Evolutionary conservation across 2,888 invertebrate species (phyloP), one percentile per base, ranked within the genome.

Genomic region (Hirtodrosophila histrioides): DNA sequence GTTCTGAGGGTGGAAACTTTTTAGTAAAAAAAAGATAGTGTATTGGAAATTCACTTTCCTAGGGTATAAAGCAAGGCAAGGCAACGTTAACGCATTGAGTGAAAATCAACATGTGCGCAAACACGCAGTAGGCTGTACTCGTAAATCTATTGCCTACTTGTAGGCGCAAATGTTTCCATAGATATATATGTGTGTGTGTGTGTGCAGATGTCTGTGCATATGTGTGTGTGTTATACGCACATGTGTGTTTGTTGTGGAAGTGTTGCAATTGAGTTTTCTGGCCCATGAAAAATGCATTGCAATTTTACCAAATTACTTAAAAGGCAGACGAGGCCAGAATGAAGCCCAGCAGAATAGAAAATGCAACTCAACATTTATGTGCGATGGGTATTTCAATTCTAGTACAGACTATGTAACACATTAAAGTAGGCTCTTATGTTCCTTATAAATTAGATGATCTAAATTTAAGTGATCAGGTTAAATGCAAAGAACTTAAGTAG

Each of bases 141-240:
- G 39, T 54, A 76, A 73, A 69, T 83, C 62, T 78, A 78, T 78
- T 82, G 78, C 79, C 75, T 69, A 78, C 82, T 81, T 73, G 73
- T 68, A 78, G 86, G 86, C 68, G 68, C 75, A 85, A 75, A 61
- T 69, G 61, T 53, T 65, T 56, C 62, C n/a, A 36, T 17, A 17
- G 6, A 11, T 17, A 37, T 17, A 31, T 51, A 45, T 8, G 2
- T 17, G 17, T 37, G 36, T 17, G 37, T 43, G 4, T 3, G 3
- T 9, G 11, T 7, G 17, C 23, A n/a, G 3, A 12, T 33, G 40
- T 17, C 2, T 11, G n/a, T 53, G 1, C 3, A 5, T 11, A 8
- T 17, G 24, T 29, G 9, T 46, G 35, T 29, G 24, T 27, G 11
- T 11, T 11, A 17, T 17, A 17, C 17, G 29, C 37, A 11, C 37